Percentiles rank a stretch among this genome's conserved stretches.
Evolutionary conservation across 2,888 invertebrate species (phyloP).

Genomic region (Euclidia mi): DNA sequence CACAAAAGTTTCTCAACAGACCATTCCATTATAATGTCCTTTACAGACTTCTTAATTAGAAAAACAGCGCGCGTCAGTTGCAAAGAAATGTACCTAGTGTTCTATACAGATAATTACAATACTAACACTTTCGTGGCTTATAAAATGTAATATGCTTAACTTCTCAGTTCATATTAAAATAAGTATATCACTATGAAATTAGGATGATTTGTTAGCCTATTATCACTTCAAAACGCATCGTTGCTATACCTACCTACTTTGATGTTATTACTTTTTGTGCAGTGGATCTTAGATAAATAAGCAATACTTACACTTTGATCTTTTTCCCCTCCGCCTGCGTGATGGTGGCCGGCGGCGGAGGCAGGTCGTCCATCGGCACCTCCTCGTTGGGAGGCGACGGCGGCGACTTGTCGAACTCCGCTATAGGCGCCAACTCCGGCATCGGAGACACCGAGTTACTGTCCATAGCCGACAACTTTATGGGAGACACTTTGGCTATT

Average conservation of each 20-base stretch:
- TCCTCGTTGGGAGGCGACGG: slow-evolving; percentile 91
- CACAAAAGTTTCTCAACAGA: neutral
- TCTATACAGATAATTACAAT: too few relatives aligned
- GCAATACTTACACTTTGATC: slow-evolving; percentile 82
- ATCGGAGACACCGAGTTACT: slow-evolving; percentile 92
- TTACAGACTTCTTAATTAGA: slow-evolving; percentile 46
- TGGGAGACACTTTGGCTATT: slow-evolving; percentile 89
- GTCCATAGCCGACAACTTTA: slow-evolving; percentile 91
- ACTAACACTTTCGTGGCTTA: too few relatives aligned
- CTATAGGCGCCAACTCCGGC: slow-evolving; percentile 92
- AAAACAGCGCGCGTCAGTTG: slow-evolving; percentile 7
- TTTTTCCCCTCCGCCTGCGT: slow-evolving; percentile 90
- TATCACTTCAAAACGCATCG: too few relatives aligned
- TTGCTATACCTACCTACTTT: too few relatives aligned
- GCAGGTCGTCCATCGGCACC: slow-evolving; percentile 91
- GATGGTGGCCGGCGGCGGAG: slow-evolving; percentile 91
- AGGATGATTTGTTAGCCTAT: too few relatives aligned
- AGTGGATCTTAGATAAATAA: too few relatives aligned
- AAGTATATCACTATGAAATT: too few relatives aligned
- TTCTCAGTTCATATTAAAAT: too few relatives aligned
- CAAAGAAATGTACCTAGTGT: too few relatives aligned
- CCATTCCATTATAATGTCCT: slow-evolving; percentile 40
- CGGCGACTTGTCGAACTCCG: slow-evolving; percentile 93
- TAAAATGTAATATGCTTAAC: too few relatives aligned
- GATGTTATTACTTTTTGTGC: too few relatives aligned